Base-by-base conservation (phyloP, 1,140 invertebrate genomes). In the Notospermus geniculatus region DNA sequence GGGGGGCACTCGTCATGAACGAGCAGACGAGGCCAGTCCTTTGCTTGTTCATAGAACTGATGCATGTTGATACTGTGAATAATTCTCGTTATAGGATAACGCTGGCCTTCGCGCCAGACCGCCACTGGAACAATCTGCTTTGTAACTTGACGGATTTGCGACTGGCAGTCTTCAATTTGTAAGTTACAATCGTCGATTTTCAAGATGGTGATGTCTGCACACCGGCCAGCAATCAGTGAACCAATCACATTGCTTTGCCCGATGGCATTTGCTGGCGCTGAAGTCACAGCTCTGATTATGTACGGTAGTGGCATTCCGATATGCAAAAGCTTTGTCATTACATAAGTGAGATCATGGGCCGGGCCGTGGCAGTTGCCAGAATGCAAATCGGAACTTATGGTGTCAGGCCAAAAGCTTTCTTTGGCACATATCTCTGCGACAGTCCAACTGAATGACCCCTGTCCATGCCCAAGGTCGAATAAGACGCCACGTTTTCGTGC, bases 401-500 rank as follows among this genome's bases (percentile, higher is more conserved):
- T 62, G 66, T 78, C 75, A 27, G 75, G 75, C 69, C 69, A 77
- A 57, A 77, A 73, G 17, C 60, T 61, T 15, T 62, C 45, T 43
- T 62, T 54, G 11, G 66, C 60, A 32, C 68, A 68, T 23, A 68
- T 59, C 57, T 77, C 75, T 1, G 69, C 68, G 0, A 73, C 67
- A 9, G 61, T 66, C 76, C 76, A 78, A 17, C 55, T 67, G 59
- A 78, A 77, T 0, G 72, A 73, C 11, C 75, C 74, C 36, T 68
- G 64, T 13, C 76, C 76, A 56, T 78, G 76, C 0, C 76, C 76
- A 22, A 74, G 62, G 54, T 78, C 76, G 66, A 75, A 76, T 1
- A 74, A 23, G 13, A 78, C 71, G 15, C 74, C 74, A 50, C 70
- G 63, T 39, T 62, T 58, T 45, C 57, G 70, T 32, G 76, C 76